A percentile compares a stretch with the other conserved stretches of the same genome.
These are phyloP conservation scores for Amiota communis DNA, from an alignment of 2,888 invertebrate species.

Conservation along the genomic window DNA sequence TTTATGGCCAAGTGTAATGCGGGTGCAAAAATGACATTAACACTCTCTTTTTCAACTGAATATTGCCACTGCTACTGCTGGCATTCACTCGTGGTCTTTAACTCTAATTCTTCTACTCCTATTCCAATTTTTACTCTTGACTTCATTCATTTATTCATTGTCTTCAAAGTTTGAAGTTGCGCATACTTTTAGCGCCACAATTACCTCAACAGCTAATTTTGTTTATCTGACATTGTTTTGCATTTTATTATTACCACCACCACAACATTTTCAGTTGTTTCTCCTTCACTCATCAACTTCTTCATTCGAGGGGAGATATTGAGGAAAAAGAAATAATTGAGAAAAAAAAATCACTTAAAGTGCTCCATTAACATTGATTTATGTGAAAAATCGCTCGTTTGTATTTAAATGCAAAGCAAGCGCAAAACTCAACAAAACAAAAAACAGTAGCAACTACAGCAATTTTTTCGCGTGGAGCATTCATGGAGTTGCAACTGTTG, in stretches of 20 bases:
- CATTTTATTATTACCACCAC: conserved; percentile 41
- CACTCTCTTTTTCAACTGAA: background rate
- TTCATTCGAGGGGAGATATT: too few species aligned
- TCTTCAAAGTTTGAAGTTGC: background rate
- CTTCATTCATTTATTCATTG: background rate
- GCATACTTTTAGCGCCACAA: conserved; percentile 41
- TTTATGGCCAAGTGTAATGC: conserved; percentile 1
- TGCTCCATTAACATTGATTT: conserved; percentile 60
- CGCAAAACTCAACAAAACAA: conserved; percentile 23
- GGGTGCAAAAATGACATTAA: background rate
- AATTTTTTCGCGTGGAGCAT: background rate
- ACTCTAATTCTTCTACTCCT: too few species aligned
- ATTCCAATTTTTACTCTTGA: conserved; percentile 3
- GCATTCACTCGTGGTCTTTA: background rate
- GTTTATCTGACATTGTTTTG: conserved; percentile 52
- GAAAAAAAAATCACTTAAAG: conserved; percentile 52
- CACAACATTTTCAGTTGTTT: conserved; percentile 7
- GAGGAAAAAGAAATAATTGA: conserved; percentile 8
- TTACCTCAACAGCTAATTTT: conserved; percentile 57
- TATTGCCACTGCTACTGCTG: background rate
- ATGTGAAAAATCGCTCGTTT: conserved; percentile 61
- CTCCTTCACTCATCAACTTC: background rate
- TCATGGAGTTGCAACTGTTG: background rate
- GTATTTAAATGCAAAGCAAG: conserved; percentile 48
- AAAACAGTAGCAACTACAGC: conserved; percentile 16